phyloP scores from a whole-genome alignment of 1,140 invertebrate genomes.

The Semibalanus balanoides region DNA sequence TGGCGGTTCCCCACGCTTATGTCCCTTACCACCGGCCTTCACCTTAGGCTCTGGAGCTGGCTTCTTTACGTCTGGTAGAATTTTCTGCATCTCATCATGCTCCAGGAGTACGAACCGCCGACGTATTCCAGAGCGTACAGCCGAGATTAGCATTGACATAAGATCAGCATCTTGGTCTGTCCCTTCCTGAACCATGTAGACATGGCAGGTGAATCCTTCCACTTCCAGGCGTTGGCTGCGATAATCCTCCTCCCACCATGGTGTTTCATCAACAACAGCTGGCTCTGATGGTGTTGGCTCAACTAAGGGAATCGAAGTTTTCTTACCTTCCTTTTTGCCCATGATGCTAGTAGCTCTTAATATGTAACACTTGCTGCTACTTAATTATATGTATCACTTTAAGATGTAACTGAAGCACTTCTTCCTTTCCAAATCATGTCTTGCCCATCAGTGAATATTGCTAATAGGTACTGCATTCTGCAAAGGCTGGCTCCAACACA shows the following conservation, averaged over 20 bases:
- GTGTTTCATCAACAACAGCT: neutral
- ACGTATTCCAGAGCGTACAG: neutral
- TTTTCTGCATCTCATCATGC: neutral
- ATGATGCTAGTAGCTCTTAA: neutral
- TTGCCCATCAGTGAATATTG: too few species aligned
- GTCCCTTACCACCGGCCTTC: neutral
- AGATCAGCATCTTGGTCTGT: neutral
- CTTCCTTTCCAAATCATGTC: too few species aligned
- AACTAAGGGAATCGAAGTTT: neutral
- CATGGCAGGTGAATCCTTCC: neutral
- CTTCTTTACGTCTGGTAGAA: neutral
- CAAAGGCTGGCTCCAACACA: too few species aligned
- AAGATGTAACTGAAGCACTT: too few species aligned
- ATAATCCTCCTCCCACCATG: neutral
- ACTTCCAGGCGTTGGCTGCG: neutral
- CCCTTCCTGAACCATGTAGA: neutral
- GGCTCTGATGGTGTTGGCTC: neutral
- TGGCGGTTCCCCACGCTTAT: neutral
- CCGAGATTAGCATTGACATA: neutral
- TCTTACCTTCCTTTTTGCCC: neutral
- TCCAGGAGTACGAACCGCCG: neutral
- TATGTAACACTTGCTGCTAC: neutral
- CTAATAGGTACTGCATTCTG: too few species aligned
- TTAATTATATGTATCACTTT: too few species aligned
- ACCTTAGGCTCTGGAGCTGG: neutral